Percentiles rank a stretch among this genome's conserved stretches.
These are phyloP conservation scores for Drosophila bocki DNA, from an alignment of 1,140 invertebrate species.

Conservation along the genomic window DNA sequence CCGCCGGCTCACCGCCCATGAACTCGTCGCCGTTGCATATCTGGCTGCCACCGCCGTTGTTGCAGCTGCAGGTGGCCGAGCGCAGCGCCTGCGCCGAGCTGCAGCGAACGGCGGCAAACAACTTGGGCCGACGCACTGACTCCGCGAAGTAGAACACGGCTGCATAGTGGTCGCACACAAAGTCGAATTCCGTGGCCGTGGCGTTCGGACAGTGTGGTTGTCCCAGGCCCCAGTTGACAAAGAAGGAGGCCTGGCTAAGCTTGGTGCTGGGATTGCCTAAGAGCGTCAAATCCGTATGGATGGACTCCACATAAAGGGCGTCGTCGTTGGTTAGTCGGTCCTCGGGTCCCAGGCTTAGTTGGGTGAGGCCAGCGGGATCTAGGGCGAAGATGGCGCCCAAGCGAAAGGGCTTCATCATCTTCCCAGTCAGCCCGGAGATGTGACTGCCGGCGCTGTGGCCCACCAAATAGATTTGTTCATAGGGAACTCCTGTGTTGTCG, in stretches of 20 bases:
- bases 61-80: slow-evolving; percentile 52
- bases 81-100: slow-evolving; percentile 28
- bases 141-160: slow-evolving; percentile 78
- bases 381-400: slow-evolving; percentile 85
- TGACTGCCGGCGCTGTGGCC: slow-evolving; percentile 86
- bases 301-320: slow-evolving; percentile 89
- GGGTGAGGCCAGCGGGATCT: slow-evolving; percentile 86
- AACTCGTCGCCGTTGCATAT: slow-evolving; percentile 55
- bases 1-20: slow-evolving; percentile 79
- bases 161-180: slow-evolving; percentile 77
- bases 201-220: slow-evolving; percentile 89
- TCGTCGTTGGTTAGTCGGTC: slow-evolving; percentile 87
- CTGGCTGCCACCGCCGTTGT: slow-evolving; percentile 8
- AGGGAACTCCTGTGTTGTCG: slow-evolving; percentile 75
- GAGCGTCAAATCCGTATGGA: slow-evolving; percentile 89
- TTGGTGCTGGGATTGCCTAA: slow-evolving; percentile 86
- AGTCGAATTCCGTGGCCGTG: slow-evolving; percentile 77
- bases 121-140: slow-evolving; percentile 61
- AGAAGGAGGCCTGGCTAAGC: slow-evolving; percentile 90
- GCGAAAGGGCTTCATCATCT: slow-evolving; percentile 59
- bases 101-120: slow-evolving; percentile 67
- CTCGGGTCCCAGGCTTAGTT: slow-evolving; percentile 60
- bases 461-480: slow-evolving; percentile 82
- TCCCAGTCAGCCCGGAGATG: slow-evolving; percentile 85
- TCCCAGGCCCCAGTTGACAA: slow-evolving; percentile 88